Percentiles rank a stretch among this genome's conserved stretches.
These are phyloP conservation scores for Bombus ignitus DNA, from an alignment of 1,140 invertebrate genomes.

Conservation along the genomic window DNA sequence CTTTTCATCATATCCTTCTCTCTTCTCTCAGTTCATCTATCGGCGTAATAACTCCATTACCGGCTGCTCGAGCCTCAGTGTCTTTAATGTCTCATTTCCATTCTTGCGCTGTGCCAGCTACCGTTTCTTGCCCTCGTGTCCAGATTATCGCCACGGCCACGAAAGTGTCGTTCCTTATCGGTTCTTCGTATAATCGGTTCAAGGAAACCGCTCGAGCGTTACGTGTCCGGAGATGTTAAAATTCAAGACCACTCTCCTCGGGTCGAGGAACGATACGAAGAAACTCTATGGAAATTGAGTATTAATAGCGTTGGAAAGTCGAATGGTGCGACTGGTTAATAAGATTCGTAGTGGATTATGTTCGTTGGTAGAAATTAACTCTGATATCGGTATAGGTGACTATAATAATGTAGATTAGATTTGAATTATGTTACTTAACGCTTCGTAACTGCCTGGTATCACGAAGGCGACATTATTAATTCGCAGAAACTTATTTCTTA, in stretches of 20 bases:
- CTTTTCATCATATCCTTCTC: too few relatives aligned
- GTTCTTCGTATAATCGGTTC: conserved; percentile 21
- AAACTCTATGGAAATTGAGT: neutral
- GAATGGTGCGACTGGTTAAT: neutral
- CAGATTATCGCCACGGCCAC: neutral
- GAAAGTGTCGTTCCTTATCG: conserved; percentile 47
- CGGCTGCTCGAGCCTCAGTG: neutral
- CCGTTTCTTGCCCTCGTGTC: neutral
- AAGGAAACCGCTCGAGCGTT: conserved; percentile 13
- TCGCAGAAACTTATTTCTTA: too few relatives aligned
- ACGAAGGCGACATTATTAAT: neutral
- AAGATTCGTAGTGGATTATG: neutral
- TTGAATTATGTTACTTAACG: neutral
- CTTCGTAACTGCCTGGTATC: neutral
- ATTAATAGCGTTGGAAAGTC: neutral
- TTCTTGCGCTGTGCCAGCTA: neutral
- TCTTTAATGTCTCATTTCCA: conserved; percentile 46
- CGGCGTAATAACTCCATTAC: conserved; percentile 53
- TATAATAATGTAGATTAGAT: neutral
- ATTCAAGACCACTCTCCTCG: neutral
- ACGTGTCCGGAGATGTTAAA: conserved; percentile 13
- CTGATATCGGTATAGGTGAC: neutral
- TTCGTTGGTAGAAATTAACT: neutral
- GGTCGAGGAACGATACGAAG: neutral
- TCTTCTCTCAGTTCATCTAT: conserved; percentile 1